Evolutionary conservation across 2,113 vertebrate species (phyloP).

Genomic region (Protobothrops mucrosquamatus): DNA sequence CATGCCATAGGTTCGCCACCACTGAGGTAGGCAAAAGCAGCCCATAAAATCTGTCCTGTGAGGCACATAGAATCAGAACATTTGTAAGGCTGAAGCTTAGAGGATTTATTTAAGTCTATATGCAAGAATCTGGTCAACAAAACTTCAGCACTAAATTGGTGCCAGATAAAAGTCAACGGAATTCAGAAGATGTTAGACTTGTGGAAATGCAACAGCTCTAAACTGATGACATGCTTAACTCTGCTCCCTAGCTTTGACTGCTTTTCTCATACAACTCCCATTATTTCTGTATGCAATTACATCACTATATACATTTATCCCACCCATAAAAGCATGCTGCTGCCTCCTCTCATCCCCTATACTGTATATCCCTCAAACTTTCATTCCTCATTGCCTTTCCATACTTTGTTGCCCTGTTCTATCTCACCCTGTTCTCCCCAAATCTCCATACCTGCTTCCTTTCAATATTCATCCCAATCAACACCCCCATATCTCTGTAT

Average conservation of each 20-base stretch:
- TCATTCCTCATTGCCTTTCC: background rate
- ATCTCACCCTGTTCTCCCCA: background rate
- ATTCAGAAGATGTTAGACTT: background rate
- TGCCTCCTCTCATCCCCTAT: background rate
- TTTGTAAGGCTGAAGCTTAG: background rate
- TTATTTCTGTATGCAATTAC: background rate
- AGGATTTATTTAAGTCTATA: background rate
- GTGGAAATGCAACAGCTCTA: background rate
- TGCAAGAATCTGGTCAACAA: background rate
- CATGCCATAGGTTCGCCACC: too few species aligned
- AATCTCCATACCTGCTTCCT: background rate
- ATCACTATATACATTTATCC: background rate
- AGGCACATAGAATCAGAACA: background rate
- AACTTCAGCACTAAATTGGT: background rate
- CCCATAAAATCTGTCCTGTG: background rate
- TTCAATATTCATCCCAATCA: background rate
- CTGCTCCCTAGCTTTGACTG: background rate
- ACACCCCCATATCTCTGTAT: background rate
- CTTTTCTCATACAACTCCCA: background rate
- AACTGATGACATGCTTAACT: background rate
- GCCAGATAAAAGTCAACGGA: background rate
- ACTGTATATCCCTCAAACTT: background rate
- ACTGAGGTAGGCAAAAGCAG: background rate
- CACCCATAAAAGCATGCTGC: background rate
- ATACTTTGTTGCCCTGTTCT: background rate